These are phyloP conservation scores for Melanostigma gelatinosum DNA, from an alignment of 2,113 vertebrate genomes.

Conservation along the genomic window DNA sequence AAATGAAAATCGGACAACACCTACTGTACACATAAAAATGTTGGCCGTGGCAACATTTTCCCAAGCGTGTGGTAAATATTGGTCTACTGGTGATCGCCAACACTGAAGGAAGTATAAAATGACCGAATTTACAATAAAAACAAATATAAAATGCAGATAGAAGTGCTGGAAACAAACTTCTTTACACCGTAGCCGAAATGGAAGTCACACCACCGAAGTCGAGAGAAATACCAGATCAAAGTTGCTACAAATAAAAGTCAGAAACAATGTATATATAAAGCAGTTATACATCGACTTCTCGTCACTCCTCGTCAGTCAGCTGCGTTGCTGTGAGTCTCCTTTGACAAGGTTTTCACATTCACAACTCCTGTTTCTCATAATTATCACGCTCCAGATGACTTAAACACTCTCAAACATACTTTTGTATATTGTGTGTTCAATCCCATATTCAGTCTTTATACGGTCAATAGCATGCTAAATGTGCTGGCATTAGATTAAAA, in stretches of 20 bases:
- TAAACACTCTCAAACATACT: not conserved
- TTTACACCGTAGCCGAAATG: constrained; percentile 49
- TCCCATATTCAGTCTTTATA: constrained; percentile 2
- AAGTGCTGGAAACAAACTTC: constrained; percentile 67
- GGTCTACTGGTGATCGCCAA: constrained; percentile 34
- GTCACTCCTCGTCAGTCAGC: constrained; percentile 6
- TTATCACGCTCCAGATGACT: constrained; percentile 1
- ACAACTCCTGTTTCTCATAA: constrained; percentile 2
- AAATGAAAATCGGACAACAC: constrained; percentile 44
- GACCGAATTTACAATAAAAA: constrained; percentile 28
- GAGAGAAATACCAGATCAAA: constrained; percentile 44
- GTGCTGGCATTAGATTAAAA: constrained; percentile 10
- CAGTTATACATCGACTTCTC: constrained; percentile 20
- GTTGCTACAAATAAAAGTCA: constrained; percentile 63
- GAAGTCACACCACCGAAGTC: constrained; percentile 66
- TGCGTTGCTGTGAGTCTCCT: constrained; percentile 1
- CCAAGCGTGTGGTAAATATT: constrained; percentile 39
- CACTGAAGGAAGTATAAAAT: constrained; percentile 63
- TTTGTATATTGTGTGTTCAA: constrained; percentile 8
- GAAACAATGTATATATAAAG: constrained; percentile 35
- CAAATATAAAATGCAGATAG: constrained; percentile 66
- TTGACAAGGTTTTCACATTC: constrained; percentile 17
- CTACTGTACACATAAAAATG: constrained; percentile 39
- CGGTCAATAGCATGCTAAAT: constrained; percentile 21
- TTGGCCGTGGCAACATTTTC: constrained; percentile 37